Base-by-base conservation (phyloP, 2,888 invertebrate species). In the Bombyx huttoni region DNA sequence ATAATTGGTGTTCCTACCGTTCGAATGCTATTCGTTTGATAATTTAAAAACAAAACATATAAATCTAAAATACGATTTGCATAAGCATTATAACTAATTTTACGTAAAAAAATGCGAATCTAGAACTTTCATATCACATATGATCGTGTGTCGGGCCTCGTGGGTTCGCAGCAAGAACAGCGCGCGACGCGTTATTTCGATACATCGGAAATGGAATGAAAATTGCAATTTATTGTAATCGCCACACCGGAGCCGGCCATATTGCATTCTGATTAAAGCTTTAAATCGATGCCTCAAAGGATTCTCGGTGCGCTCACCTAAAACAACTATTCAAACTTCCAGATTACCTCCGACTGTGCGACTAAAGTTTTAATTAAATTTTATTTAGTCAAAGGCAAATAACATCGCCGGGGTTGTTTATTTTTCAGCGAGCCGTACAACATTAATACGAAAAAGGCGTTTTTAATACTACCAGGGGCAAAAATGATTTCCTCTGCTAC, bases 1-100 rank as follows among this genome's bases (percentile, higher is more conserved):
- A 24, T 78, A 75, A 78, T 87, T 87, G 87, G 87, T 86, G 86
- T 87, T 83, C 73, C 86, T 86, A 86, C 80, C 60, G 70, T 81
- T 75, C 66, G 73, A 74, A 78, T 77, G 71, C 65, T 67, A 70
- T 71, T 74, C 67, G 65, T 62, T 58, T 52, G 56, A 61, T 53
- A 55, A 56, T 53, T 59, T 56, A 64, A 61, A 62, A 64, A 63
- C 64, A 49, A 49, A 24, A 49, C 46, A 49, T 52, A 50, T 48
- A 50, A 69, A 64, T 57, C 60, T 58, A 70, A 60, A 59, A 64
- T 56, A 65, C 59, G 52, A 65, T 58, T 59, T 72, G 78, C 78
- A 56, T 70, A 81, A 81, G 81, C 80, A 72, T 66, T 62, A 61
- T 58, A 62, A 66, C 62, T 68, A 72, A 63, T 59, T 64, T 58